Percentiles rank a stretch among this genome's conserved stretches.
Conservation (phyloP, 2,113 vertebrate species). For the Cavia porcellus region DNA sequence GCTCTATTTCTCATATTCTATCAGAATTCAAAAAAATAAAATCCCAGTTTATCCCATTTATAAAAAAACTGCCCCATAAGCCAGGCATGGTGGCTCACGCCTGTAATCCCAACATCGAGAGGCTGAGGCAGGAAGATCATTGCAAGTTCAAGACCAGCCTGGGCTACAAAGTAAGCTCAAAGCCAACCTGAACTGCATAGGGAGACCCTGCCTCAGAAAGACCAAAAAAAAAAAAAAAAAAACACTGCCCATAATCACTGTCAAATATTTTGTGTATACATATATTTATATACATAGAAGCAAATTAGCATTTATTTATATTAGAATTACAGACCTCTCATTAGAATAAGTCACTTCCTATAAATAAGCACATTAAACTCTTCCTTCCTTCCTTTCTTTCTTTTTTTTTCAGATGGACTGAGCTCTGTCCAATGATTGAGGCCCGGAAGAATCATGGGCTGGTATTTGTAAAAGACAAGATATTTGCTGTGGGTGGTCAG, state of each 20-base stretch:
- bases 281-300: neutral
- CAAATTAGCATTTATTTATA: neutral
- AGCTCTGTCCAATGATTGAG: slow-evolving; percentile 97
- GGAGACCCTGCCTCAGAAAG: no score
- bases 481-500: slow-evolving; percentile 98
- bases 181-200: no score
- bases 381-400: neutral
- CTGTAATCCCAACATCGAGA: no score
- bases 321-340: slow-evolving; percentile 12
- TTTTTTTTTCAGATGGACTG: slow-evolving; percentile 92
- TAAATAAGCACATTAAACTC: slow-evolving; percentile 41
- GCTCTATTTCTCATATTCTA: neutral
- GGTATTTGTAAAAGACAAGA: slow-evolving; percentile 96
- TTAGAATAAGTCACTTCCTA: neutral
- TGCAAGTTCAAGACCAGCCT: no score
- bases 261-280: neutral
- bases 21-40: slow-evolving; percentile 9
- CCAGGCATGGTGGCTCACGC: no score
- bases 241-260: slow-evolving; percentile 4
- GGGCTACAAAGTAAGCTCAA: no score
- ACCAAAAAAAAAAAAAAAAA: no score
- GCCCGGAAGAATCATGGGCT: slow-evolving; percentile 97
- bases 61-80: no score
- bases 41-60: neutral
- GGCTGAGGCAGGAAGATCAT: no score